phyloP scores from a whole-genome alignment of 1,140 invertebrate genomes.

The Dysdera silvatica region DNA sequence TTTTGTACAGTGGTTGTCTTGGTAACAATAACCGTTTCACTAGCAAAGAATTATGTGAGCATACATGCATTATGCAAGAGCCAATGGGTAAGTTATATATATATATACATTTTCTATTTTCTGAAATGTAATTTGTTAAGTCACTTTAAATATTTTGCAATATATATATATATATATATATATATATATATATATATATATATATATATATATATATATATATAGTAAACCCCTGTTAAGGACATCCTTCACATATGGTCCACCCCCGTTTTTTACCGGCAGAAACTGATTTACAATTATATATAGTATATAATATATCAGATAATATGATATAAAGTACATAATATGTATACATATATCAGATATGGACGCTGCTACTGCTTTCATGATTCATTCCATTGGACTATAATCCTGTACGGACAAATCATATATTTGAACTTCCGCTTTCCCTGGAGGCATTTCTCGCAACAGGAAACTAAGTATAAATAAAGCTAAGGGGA shows the following conservation, averaged over 20 bases:
- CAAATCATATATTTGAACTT: too few species aligned
- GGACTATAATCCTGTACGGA: too few species aligned
- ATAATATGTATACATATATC: too few species aligned
- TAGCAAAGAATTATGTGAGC: slow-evolving; percentile 64
- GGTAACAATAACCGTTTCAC: slow-evolving; percentile 81
- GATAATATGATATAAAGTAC: too few species aligned
- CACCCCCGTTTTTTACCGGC: neutral
- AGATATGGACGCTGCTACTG: too few species aligned
- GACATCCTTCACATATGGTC: too few species aligned
- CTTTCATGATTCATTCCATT: too few species aligned
- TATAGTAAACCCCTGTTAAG: too few species aligned
- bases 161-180: neutral
- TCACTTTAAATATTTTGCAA: neutral
- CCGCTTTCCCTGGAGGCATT: too few species aligned
- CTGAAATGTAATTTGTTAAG: neutral
- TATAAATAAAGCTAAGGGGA: too few species aligned
- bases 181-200: neutral
- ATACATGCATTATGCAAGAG: slow-evolving; percentile 32
- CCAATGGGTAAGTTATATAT: slow-evolving; percentile 12
- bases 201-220: too few species aligned
- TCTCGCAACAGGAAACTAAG: too few species aligned
- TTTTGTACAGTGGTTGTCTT: slow-evolving; percentile 82
- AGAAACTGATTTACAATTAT: neutral
- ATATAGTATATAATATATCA: neutral
- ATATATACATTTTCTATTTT: neutral